Conservation (phyloP, 2,113 vertebrate genomes). For the Paradoxurus hermaphroditus region DNA sequence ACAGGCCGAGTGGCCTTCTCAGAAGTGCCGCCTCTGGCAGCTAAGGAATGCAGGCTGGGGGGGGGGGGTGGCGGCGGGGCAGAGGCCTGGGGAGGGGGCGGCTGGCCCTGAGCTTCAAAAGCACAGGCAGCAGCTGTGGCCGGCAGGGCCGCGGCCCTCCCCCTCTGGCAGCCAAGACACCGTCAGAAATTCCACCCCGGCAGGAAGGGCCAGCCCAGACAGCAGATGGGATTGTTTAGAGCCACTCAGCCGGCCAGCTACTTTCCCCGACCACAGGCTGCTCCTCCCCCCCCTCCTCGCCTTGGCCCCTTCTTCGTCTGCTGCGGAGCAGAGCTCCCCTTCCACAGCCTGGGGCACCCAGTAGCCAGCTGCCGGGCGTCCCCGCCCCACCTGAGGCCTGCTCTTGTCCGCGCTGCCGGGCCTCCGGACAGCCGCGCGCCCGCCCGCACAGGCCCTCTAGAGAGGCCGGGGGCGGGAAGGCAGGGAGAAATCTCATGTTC, state of each 20-base stretch:
- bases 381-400: background rate
- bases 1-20: background rate
- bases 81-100: background rate
- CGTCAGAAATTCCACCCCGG: slow-evolving; percentile 71
- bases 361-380: background rate
- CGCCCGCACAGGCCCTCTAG: background rate
- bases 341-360: background rate
- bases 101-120: background rate
- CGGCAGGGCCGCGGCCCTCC: background rate
- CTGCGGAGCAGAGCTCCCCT: background rate
- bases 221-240: slow-evolving; percentile 80
- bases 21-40: background rate
- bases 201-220: slow-evolving; percentile 57
- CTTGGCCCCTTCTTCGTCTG: too few relatives aligned
- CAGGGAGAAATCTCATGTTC: background rate
- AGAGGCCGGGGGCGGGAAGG: background rate
- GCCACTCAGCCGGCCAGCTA: background rate
- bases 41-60: slow-evolving; percentile 54
- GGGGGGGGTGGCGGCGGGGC: background rate
- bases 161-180: slow-evolving; percentile 17
- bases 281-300: background rate
- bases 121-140: slow-evolving; percentile 72
- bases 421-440: background rate
- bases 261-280: background rate
- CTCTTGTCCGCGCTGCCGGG: background rate